Evolutionary conservation across 2,888 invertebrate genomes (phyloP), one percentile per base, ranked within the genome.

Genomic region (Dasysyrphus tricinctus): DNA sequence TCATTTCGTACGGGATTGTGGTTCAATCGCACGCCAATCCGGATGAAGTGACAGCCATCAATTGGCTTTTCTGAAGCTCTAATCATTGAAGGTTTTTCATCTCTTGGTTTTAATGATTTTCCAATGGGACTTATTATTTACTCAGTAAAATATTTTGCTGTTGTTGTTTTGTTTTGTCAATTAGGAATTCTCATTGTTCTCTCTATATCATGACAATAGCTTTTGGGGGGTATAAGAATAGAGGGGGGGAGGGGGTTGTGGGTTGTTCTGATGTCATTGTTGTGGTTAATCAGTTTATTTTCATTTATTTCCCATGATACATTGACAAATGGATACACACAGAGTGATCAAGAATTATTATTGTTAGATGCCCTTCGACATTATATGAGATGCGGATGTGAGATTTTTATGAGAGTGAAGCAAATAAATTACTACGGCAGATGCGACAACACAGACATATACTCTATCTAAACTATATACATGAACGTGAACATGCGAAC

Each of bases 41-140:
- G 51, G 76, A 29, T 37, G 47, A 77, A 77, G 77, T 85, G 81
- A 81, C 81, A 81, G 81, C 77, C 42, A 70, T 80, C 85, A 85
- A 77, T 85, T 85, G 77, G 69, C 77, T 77, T 72, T 80, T 61
- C 24, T 34, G n/a, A 76, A 49, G 37, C 37, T 57, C 54, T 47
- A 59, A 47, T 72, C 61, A 63, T 47, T 59, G 67, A 74, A 54
- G 51, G 32, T 54, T 34, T 77, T 67, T 39, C 57, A 47, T 39
- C 49, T 39, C 49, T 72, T 51, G 37, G n/a, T 44, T 77, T 67
- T 73, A 77, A 77, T 77, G 76, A 61, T 37, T 65, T 24, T 34
- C 57, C 49, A 51, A 80, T 80, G 39, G 51, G 59, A 12, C 44
- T 44, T 57, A 65, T 67, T 57, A 69, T 69, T 69, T 37, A 67